Percentiles rank a stretch among this genome's conserved stretches.
phyloP scores from a whole-genome alignment of 2,888 invertebrate genomes.

The Drosophila rubida region DNA sequence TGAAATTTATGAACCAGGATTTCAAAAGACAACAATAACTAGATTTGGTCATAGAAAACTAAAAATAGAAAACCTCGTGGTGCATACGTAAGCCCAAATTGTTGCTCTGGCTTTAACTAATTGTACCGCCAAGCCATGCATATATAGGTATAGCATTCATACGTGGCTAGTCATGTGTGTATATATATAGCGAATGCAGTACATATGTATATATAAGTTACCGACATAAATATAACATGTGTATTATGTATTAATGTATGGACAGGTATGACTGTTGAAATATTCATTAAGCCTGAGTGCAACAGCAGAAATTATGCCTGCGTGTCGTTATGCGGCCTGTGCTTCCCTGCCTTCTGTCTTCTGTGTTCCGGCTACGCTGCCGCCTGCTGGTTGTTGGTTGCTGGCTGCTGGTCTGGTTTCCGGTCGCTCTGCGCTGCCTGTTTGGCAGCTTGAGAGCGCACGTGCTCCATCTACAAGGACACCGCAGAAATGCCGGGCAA shows the following conservation, averaged over 20 bases:
- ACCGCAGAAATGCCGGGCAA: conserved; percentile 60
- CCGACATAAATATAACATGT: conserved; percentile 28
- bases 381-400: conserved; percentile 8
- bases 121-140: conserved; percentile 31
- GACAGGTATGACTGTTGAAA: conserved; percentile 59
- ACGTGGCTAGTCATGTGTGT: not conserved
- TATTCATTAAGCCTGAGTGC: conserved; percentile 79
- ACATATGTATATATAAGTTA: not conserved
- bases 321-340: conserved; percentile 58
- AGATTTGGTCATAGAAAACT: no score
- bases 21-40: no score
- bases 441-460: conserved; percentile 37
- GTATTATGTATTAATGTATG: conserved; percentile 55
- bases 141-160: not conserved
- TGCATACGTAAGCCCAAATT: no score
- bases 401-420: conserved; percentile 5
- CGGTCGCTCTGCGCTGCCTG: not conserved
- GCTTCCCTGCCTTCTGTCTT: conserved; percentile 4
- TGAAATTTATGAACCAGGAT: no score
- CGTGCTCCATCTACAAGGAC: conserved; percentile 52
- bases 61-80: no score
- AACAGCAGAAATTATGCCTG: conserved; percentile 75
- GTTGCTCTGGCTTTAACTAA: conserved; percentile 33
- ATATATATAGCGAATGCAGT: not conserved
- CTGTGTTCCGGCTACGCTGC: conserved; percentile 1